Conservation (phyloP, 1,140 invertebrate genomes). For the Atta texana region DNA sequence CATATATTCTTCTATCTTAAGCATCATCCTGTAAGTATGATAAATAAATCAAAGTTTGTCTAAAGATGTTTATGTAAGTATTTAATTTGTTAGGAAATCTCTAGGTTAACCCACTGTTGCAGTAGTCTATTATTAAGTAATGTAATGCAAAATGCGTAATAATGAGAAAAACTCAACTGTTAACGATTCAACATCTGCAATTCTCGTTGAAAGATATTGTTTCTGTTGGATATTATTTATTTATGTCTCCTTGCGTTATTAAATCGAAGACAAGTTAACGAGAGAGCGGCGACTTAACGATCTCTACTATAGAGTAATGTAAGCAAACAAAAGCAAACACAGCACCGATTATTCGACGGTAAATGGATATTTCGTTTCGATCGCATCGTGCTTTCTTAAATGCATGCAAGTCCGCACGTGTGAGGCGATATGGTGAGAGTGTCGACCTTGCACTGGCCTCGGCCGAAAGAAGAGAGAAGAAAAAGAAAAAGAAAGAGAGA, state of each 20-base stretch:
- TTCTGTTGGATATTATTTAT: not conserved
- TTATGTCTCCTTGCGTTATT: not conserved
- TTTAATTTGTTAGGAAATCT: no score
- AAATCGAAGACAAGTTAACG: not conserved
- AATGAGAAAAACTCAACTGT: not conserved
- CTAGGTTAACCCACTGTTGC: no score
- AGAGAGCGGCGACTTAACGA: not conserved
- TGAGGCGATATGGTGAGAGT: constrained; percentile 55
- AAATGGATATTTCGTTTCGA: constrained; percentile 11
- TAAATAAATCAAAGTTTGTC: no score
- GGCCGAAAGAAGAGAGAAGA: constrained; percentile 63
- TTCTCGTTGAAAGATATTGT: not conserved
- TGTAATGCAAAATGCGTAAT: not conserved
- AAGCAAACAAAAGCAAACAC: not conserved
- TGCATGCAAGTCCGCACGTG: not conserved
- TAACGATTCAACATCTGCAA: not conserved
- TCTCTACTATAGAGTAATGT: not conserved
- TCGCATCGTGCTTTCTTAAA: constrained; percentile 14
- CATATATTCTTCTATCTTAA: no score
- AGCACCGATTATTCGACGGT: not conserved
- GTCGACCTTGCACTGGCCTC: constrained; percentile 78
- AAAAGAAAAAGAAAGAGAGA: constrained; percentile 55
- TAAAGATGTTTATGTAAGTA: no score
- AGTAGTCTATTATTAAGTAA: not conserved
- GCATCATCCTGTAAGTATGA: no score